phyloP scores from a whole-genome alignment of 2,797 vertebrate genomes.

The Esox lucius region DNA sequence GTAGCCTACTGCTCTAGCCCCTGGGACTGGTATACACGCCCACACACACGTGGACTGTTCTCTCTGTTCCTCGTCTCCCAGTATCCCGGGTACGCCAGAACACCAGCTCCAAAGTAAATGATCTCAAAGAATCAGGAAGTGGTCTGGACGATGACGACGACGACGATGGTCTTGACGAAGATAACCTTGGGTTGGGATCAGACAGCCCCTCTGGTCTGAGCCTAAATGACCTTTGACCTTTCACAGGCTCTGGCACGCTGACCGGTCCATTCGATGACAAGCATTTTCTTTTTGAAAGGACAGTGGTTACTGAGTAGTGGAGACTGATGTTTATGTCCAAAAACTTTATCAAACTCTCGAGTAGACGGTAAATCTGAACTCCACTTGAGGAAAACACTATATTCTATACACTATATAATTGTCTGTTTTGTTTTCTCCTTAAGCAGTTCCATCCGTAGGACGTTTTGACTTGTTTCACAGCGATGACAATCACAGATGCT shows the following conservation, averaged over 20 bases:
- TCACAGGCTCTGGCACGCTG: neutral
- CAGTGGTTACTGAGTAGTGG: slow-evolving; percentile 19
- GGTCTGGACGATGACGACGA: slow-evolving; percentile 60
- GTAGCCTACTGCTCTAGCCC: neutral
- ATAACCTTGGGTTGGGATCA: slow-evolving; percentile 64
- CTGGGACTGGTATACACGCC: neutral
- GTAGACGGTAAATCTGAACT: neutral
- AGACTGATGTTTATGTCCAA: slow-evolving; percentile 14
- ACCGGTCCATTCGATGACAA: neutral
- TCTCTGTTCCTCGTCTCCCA: slow-evolving; percentile 50
- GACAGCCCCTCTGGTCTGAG: slow-evolving; percentile 64
- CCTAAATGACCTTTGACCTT: slow-evolving; percentile 74
- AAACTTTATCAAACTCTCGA: neutral
- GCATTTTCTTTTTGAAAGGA: slow-evolving; percentile 19
- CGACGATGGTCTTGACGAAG: slow-evolving; percentile 44
- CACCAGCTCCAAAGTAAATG: slow-evolving; percentile 55
- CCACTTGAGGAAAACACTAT: neutral
- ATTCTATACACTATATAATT: neutral
- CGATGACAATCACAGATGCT: neutral
- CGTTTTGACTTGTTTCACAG: neutral
- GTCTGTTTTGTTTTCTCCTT: neutral
- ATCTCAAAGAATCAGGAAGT: slow-evolving; percentile 60
- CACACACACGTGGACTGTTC: slow-evolving; percentile 7
- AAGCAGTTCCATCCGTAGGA: neutral
- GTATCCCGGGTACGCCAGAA: slow-evolving; percentile 40